A percentile compares a stretch with the other conserved stretches of the same genome.
phyloP scores from a whole-genome alignment of 2,888 invertebrate species.

The Phaedon cochleariae region DNA sequence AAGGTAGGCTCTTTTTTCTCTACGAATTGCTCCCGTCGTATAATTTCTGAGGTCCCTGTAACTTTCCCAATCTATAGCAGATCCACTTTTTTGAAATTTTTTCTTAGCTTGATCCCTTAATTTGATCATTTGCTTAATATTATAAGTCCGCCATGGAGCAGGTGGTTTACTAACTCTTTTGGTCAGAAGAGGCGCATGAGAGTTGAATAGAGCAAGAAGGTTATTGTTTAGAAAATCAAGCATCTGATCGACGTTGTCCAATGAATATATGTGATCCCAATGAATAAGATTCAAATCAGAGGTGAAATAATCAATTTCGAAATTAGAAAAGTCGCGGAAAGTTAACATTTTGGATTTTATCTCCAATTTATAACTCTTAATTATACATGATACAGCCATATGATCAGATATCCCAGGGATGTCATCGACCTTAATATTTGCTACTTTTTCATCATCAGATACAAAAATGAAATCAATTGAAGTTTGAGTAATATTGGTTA shows the following conservation, averaged over 20 bases:
- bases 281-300: background rate
- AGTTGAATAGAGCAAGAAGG: background rate
- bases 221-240: background rate
- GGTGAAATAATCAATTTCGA: background rate
- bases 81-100: background rate
- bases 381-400: too few relatives aligned
- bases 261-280: background rate
- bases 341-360: background rate
- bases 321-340: background rate
- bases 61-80: background rate
- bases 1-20: too few relatives aligned
- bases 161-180: too few relatives aligned
- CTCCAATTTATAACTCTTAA: too few relatives aligned
- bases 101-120: background rate
- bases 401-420: too few relatives aligned
- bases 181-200: too few relatives aligned
- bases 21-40: too few relatives aligned
- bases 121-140: background rate
- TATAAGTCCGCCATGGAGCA: background rate
- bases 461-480: too few relatives aligned
- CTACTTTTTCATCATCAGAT: too few relatives aligned
- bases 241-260: background rate
- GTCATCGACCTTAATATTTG: too few relatives aligned
- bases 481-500: background rate
- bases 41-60: background rate